Conservation (phyloP, 2,797 vertebrate genomes). For the Smutsia gigantea region DNA sequence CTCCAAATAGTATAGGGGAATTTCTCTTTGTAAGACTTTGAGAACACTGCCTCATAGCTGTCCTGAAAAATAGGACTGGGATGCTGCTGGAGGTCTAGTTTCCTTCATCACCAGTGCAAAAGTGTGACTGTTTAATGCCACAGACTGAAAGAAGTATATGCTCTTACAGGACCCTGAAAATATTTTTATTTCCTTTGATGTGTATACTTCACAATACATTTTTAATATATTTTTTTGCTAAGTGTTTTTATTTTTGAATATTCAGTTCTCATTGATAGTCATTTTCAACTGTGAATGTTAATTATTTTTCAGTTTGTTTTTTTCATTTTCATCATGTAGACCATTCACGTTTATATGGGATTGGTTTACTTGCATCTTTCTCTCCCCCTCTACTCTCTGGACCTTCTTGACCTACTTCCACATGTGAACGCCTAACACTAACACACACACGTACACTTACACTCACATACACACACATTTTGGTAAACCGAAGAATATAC, state of each 20-base stretch:
- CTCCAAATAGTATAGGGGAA: background rate
- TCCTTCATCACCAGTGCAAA: background rate
- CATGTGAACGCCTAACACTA: background rate
- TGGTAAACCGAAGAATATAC: constrained; percentile 17
- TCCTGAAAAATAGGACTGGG: background rate
- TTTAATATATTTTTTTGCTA: background rate
- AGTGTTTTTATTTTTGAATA: constrained; percentile 37
- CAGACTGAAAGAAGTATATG: background rate
- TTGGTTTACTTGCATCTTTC: constrained; percentile 19
- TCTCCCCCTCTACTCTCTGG: background rate
- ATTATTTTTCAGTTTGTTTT: constrained; percentile 1
- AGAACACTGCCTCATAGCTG: background rate
- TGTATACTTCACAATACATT: background rate
- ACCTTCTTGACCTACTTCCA: background rate
- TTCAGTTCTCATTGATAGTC: background rate
- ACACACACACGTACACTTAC: background rate
- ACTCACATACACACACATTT: background rate
- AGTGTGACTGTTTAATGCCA: background rate
- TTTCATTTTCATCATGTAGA: constrained; percentile 5
- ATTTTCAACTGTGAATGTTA: constrained; percentile 32
- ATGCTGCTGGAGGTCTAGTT: background rate
- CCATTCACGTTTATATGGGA: background rate
- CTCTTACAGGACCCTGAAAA: background rate
- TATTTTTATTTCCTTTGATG: constrained; percentile 1
- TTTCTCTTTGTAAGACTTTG: background rate